Evolutionary conservation across 2,888 invertebrate species (phyloP), one percentile per base, ranked within the genome.

Genomic region (Aporophyla nigra): DNA sequence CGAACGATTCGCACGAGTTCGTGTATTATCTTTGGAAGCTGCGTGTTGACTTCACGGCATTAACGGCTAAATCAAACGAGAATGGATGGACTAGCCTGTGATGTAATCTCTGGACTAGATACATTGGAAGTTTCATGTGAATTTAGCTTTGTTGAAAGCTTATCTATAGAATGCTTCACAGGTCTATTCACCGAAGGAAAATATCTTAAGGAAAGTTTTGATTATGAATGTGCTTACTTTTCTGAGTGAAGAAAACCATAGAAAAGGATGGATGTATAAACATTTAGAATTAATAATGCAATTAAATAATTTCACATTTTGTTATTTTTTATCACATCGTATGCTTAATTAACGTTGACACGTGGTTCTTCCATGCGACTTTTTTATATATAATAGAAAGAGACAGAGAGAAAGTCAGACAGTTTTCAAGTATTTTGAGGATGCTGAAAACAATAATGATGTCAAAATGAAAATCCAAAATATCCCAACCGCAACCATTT

Each of bases 11-110:
- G 67, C 19, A 27, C 46, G 61, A 67, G 27, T 49, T 70, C 33
- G 49, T 53, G 54, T 78, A 67, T 83, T 78, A 74, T 86, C 78
- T 86, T 78, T 86, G 74, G 73, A 59, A 54, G 62, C 71, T 63
- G 21, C 46, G 14, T 68, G 58, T 71, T 74, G 59, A 79, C 10
- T 74, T 46, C 24, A 16, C 2, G 53, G 67, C 66, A 81, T 85
- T 81, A 81, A 81, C 79, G 58, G 62, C 74, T 82, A 71, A 71
- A 80, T 80, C 69, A 65, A 69, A 59, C 51, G 59, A 59, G 54
- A 51, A 63, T 59, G 12, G 24, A 71, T 78, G 43, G n/a, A 83
- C 49, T 66, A 19, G 62, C 49, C n/a, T 27, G 19, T 68, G 71
- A 58, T 62, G 79, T 71, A 61, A 83, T 78, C 56, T 43, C 16